Conservation (phyloP, 2,888 invertebrate species). For the Amphipoea oculea region DNA sequence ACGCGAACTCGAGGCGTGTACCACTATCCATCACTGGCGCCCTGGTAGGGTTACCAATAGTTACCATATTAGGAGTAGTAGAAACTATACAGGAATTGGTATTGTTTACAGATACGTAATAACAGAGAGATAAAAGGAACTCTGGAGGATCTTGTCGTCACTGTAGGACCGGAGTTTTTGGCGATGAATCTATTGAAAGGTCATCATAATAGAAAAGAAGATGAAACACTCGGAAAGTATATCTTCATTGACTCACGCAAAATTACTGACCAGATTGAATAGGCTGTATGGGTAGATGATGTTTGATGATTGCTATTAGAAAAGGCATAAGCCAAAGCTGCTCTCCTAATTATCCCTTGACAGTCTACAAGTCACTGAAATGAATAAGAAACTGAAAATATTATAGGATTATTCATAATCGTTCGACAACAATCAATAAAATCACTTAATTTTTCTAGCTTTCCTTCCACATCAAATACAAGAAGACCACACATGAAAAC, state of each 20-base stretch:
- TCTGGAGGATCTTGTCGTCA: neutral
- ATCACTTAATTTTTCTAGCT: neutral
- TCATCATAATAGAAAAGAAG: neutral
- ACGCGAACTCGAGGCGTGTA: conserved; percentile 65
- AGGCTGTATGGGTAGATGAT: neutral
- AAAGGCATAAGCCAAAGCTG: neutral
- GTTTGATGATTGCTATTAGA: neutral
- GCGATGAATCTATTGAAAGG: too few species aligned
- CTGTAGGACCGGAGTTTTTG: neutral
- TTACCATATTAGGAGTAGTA: conserved; percentile 2
- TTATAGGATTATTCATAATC: neutral
- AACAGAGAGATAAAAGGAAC: neutral
- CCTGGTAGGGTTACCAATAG: conserved; percentile 59
- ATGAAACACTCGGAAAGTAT: neutral
- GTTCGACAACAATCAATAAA: neutral
- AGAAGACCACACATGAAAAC: conserved; percentile 48
- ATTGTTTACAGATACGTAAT: neutral
- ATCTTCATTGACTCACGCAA: too few species aligned
- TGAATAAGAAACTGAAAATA: neutral
- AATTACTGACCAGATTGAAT: neutral
- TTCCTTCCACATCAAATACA: neutral
- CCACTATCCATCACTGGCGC: conserved; percentile 67
- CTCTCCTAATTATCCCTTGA: neutral
- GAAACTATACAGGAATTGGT: conserved; percentile 3
- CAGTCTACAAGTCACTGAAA: neutral